Evolutionary conservation across 2,113 vertebrate genomes (phyloP).

Genomic region (Menidia beryllina): DNA sequence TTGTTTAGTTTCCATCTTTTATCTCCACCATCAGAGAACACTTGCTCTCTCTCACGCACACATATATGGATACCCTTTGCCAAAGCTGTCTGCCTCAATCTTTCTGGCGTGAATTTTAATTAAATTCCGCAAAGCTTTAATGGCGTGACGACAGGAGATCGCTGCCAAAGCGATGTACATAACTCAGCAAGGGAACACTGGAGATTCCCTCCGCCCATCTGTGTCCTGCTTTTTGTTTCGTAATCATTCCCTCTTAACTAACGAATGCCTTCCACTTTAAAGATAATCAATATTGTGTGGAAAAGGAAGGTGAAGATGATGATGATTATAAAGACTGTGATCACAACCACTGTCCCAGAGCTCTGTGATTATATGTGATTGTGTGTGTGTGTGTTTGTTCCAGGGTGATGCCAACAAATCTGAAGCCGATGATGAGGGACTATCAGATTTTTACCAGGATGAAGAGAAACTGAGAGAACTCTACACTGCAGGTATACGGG

Average conservation of each 20-base stretch:
- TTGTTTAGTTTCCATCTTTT: constrained; percentile 80
- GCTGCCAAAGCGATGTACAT: constrained; percentile 70
- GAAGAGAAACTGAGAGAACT: constrained; percentile 91
- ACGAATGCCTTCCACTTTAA: constrained; percentile 36
- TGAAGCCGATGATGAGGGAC: constrained; percentile 90
- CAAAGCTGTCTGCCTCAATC: constrained; percentile 73
- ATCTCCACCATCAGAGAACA: constrained; percentile 72
- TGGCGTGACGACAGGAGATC: constrained; percentile 71
- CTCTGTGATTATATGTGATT: constrained; percentile 17
- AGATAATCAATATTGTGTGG: constrained; percentile 31
- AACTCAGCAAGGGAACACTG: constrained; percentile 70
- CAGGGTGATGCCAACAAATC: constrained; percentile 96
- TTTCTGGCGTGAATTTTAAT: constrained; percentile 78
- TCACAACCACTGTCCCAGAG: not conserved
- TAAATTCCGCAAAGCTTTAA: constrained; percentile 81
- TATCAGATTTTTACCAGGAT: constrained; percentile 87
- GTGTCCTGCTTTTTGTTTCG: constrained; percentile 39
- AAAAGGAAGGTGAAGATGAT: not conserved
- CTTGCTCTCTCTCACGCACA: constrained; percentile 35
- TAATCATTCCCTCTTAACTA: constrained; percentile 20
- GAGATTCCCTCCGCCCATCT: constrained; percentile 59
- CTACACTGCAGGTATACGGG: constrained; percentile 82
- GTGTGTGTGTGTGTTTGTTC: constrained; percentile 26
- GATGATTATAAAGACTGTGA: constrained; percentile 17
- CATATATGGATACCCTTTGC: constrained; percentile 53